These are phyloP conservation scores for Apodemia hepburni DNA, from an alignment of 2,888 invertebrate genomes.

Conservation along the genomic window DNA sequence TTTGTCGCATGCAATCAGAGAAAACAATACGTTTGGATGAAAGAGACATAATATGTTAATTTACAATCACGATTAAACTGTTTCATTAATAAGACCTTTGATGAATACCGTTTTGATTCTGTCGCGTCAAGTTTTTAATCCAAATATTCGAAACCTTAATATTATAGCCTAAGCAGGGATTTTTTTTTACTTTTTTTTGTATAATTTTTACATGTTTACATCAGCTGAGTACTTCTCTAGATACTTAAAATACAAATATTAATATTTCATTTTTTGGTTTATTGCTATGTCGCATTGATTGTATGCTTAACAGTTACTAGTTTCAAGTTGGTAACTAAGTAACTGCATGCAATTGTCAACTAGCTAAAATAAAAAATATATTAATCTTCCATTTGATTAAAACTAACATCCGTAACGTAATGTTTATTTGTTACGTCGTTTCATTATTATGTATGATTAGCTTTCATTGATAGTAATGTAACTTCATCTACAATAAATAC, in stretches of 20 bases:
- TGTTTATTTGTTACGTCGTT: conserved; percentile 52
- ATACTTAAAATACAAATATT: conserved; percentile 70
- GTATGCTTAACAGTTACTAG: conserved; percentile 49
- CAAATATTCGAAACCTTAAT: conserved; percentile 72
- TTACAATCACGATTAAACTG: not conserved
- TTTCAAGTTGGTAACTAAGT: conserved; percentile 52
- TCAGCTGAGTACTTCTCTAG: conserved; percentile 76
- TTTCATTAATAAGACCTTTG: conserved; percentile 5
- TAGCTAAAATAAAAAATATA: conserved; percentile 80
- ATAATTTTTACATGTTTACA: conserved; percentile 73
- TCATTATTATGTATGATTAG: conserved; percentile 75
- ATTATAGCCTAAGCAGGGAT: conserved; percentile 75
- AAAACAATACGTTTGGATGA: not conserved
- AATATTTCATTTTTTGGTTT: conserved; percentile 77
- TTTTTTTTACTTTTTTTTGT: conserved; percentile 67
- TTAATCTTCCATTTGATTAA: conserved; percentile 73
- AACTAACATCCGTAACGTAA: conserved; percentile 66
- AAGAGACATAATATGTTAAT: not conserved
- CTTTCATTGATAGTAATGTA: conserved; percentile 70
- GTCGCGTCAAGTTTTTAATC: conserved; percentile 65
- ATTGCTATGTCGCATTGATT: conserved; percentile 70
- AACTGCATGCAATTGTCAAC: conserved; percentile 69
- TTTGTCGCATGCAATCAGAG: not conserved
- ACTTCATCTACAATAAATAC: conserved; percentile 78
- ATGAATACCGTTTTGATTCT: conserved; percentile 46